Percentiles rank a stretch among this genome's conserved stretches.
Evolutionary conservation across 2,113 vertebrate genomes (phyloP).

Genomic region (Psephotus haematonotus): DNA sequence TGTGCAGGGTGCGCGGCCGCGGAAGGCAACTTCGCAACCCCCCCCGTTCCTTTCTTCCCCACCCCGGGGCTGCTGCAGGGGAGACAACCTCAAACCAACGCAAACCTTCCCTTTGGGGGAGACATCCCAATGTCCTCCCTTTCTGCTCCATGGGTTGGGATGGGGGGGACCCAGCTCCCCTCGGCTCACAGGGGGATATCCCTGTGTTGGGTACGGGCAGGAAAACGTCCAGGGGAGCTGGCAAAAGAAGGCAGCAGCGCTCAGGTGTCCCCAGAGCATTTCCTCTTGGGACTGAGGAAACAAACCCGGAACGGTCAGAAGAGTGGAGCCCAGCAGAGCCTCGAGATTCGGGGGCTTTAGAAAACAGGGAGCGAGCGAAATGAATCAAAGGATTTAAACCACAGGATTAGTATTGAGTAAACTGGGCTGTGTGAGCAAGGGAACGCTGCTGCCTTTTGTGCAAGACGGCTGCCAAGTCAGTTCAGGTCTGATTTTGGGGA

Average conservation of each 20-base stretch:
- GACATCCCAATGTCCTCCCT: neutral
- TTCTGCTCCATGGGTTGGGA: neutral
- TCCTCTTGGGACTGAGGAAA: neutral
- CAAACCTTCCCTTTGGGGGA: neutral
- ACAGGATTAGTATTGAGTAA: neutral
- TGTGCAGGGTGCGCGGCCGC: neutral
- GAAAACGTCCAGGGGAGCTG: neutral
- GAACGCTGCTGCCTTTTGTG: neutral
- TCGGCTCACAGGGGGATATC: neutral
- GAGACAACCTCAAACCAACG: neutral
- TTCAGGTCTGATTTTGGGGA: neutral
- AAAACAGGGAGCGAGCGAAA: neutral
- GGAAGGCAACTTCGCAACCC: neutral
- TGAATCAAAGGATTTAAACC: neutral
- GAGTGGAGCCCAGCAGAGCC: rapidly evolving
- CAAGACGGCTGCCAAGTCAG: neutral
- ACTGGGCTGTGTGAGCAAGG: neutral
- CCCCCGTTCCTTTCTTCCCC: neutral
- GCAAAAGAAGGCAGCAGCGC: neutral
- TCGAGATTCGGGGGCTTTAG: neutral
- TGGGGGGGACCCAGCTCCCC: neutral
- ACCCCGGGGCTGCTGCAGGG: neutral
- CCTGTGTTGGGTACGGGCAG: rapidly evolving
- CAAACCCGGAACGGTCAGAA: neutral
- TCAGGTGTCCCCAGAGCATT: neutral